Evolutionary conservation across 2,113 vertebrate genomes (phyloP).

Genomic region (Chrysemys picta): DNA sequence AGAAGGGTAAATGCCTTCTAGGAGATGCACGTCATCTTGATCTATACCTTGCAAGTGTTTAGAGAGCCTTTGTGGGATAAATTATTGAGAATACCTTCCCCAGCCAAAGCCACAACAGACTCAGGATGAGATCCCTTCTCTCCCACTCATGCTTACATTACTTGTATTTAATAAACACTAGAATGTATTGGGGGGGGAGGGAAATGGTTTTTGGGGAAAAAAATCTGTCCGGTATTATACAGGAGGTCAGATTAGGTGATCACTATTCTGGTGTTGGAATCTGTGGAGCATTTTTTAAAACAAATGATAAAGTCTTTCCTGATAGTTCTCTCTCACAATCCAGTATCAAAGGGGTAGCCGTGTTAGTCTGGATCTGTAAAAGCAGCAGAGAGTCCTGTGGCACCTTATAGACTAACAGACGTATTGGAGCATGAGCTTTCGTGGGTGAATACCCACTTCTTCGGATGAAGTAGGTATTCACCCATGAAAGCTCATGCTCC

Average conservation of each 20-base stretch:
- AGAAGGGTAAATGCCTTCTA: not conserved
- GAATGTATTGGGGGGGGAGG: not conserved
- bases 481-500: no score
- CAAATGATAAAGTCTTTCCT: not conserved
- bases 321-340: not conserved
- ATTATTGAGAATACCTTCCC: not conserved
- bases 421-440: no score
- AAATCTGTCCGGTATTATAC: not conserved
- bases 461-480: no score
- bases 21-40: not conserved
- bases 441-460: no score
- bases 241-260: not conserved
- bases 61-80: not conserved
- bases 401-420: no score
- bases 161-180: not conserved
- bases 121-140: not conserved
- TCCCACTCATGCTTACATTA: not conserved
- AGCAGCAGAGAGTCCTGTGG: no score
- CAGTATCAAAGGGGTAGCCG: no score
- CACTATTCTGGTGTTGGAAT: not conserved
- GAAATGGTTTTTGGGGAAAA: not conserved
- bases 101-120: not conserved
- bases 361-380: no score
- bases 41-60: not conserved
- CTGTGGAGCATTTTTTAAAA: not conserved